A percentile compares a stretch with the other conserved stretches of the same genome.
These are phyloP conservation scores for Achlya flavicornis DNA, from an alignment of 2,888 invertebrate genomes.

Conservation along the genomic window DNA sequence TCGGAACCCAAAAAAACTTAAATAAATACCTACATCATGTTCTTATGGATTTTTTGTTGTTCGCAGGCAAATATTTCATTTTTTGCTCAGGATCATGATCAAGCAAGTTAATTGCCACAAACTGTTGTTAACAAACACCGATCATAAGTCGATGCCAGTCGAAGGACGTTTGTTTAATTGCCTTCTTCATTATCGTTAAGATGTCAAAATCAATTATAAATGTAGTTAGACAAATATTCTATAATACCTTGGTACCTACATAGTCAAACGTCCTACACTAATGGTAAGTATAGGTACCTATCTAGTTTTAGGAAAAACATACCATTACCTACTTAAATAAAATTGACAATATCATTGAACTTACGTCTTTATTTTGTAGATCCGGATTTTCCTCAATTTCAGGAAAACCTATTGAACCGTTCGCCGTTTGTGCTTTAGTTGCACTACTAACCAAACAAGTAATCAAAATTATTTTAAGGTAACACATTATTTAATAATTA, in stretches of 20 bases:
- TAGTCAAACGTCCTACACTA: too few species aligned
- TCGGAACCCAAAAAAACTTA: too few species aligned
- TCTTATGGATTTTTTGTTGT: too few species aligned
- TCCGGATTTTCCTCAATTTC: constrained; percentile 66
- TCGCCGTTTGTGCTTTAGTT: constrained; percentile 38
- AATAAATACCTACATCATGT: too few species aligned
- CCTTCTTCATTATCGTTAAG: background rate
- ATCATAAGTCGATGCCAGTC: background rate
- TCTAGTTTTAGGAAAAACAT: too few species aligned
- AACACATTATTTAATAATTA: constrained; percentile 37
- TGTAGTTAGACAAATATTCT: background rate
- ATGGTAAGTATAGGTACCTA: background rate
- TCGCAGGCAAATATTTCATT: background rate
- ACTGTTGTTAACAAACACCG: background rate
- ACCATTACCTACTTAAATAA: background rate
- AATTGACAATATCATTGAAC: constrained; percentile 21
- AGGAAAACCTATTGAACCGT: constrained; percentile 69
- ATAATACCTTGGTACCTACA: background rate
- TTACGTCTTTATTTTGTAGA: constrained; percentile 68
- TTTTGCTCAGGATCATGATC: background rate
- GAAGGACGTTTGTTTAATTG: background rate
- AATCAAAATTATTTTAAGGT: constrained; percentile 33
- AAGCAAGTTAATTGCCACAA: background rate
- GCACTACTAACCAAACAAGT: constrained; percentile 39
- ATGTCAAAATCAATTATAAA: background rate